Conservation (phyloP, 2,797 vertebrate species). For the Crenichthys baileyi region DNA sequence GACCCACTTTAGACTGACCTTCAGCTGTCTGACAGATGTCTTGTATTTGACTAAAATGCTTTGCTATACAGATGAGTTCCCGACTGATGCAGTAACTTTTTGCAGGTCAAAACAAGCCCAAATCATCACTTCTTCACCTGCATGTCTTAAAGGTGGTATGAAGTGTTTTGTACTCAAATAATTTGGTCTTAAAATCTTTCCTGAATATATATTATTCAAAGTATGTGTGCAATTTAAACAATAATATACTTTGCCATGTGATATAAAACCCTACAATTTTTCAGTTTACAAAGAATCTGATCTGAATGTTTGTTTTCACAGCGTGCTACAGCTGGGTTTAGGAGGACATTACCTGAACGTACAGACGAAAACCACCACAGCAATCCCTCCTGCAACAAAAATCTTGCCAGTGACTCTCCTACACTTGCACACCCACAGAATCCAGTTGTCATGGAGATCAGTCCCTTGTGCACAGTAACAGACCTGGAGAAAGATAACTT, state of each 20-base stretch:
- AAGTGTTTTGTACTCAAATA: neutral
- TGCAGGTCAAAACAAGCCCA: neutral
- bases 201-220: neutral
- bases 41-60: too few species aligned
- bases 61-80: too few species aligned
- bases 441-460: constrained; percentile 67
- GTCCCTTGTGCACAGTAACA: constrained; percentile 38
- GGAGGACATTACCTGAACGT: constrained; percentile 62
- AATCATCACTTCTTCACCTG: neutral
- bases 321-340: constrained; percentile 72
- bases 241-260: constrained; percentile 16
- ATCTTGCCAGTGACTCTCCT: constrained; percentile 22
- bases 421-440: constrained; percentile 27
- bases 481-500: constrained; percentile 50
- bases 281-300: neutral
- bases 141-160: neutral
- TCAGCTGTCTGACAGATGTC: too few species aligned
- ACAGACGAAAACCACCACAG: constrained; percentile 54
- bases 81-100: too few species aligned
- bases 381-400: constrained; percentile 20
- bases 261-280: constrained; percentile 31
- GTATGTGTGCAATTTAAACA: neutral
- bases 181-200: neutral
- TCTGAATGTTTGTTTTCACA: constrained; percentile 40
- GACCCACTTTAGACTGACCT: too few species aligned